A percentile compares a stretch with the other conserved stretches of the same genome.
These are phyloP conservation scores for Drosophila santomea DNA, from an alignment of 1,140 invertebrate species.

Conservation along the genomic window DNA sequence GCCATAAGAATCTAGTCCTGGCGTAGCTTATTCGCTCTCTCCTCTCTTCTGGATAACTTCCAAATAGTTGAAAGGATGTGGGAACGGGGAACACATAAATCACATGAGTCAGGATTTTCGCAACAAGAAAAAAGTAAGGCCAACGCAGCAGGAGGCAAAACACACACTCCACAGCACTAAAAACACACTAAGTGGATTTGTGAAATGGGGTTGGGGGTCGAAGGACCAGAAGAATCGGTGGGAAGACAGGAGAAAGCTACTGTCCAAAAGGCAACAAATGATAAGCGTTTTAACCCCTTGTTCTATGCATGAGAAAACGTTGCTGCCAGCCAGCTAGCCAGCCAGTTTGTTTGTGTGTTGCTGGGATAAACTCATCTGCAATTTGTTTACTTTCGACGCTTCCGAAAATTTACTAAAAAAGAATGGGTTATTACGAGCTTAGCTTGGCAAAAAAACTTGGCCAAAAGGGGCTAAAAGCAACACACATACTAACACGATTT, in stretches of 20 bases:
- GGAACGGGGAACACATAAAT: conserved; percentile 62
- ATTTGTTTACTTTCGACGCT: conserved; percentile 84
- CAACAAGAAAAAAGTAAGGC: conserved; percentile 6
- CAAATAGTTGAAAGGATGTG: conserved; percentile 39
- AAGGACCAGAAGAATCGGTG: neutral
- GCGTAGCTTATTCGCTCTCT: neutral
- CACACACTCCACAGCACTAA: conserved; percentile 58
- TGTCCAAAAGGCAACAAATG: conserved; percentile 50
- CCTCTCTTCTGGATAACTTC: conserved; percentile 14
- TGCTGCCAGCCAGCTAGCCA: neutral
- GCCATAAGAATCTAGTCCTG: conserved; percentile 62
- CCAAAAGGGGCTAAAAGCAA: neutral
- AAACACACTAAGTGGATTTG: conserved; percentile 83
- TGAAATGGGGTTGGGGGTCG: conserved; percentile 4
- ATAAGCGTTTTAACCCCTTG: conserved; percentile 52
- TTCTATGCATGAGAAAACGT: conserved; percentile 8
- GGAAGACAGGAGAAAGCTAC: conserved; percentile 19
- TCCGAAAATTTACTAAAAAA: conserved; percentile 70
- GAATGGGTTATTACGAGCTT: conserved; percentile 78
- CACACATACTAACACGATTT: conserved; percentile 34
- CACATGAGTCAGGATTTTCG: conserved; percentile 68
- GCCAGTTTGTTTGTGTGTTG: conserved; percentile 24
- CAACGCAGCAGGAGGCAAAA: conserved; percentile 13
- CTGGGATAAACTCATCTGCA: conserved; percentile 77
- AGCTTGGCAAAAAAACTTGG: conserved; percentile 40